Conservation (phyloP, 2,797 vertebrate species). For the Scyliorhinus canicula region DNA sequence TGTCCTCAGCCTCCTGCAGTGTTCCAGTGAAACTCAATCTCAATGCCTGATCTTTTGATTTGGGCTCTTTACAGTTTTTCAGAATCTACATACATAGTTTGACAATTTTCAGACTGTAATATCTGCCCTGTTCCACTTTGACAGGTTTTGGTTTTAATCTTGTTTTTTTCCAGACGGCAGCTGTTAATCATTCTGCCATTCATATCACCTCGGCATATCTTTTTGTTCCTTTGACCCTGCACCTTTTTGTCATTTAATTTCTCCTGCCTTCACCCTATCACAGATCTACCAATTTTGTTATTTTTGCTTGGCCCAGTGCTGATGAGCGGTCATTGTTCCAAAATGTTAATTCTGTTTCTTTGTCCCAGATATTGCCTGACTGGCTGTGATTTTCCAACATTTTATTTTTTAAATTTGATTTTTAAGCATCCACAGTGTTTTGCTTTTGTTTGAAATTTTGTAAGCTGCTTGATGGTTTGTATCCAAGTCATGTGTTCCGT, state of each 20-base stretch:
- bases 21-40: neutral
- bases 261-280: neutral
- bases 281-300: neutral
- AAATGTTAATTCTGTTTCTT: neutral
- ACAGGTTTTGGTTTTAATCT: neutral
- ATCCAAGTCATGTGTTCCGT: neutral
- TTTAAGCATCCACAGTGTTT: neutral
- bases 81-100: neutral
- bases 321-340: neutral
- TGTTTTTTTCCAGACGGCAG: neutral
- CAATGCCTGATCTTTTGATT: neutral
- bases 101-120: neutral
- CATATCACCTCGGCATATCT: neutral
- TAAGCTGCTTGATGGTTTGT: neutral
- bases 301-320: too few relatives aligned
- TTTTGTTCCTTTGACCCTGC: neutral
- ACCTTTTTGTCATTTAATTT: neutral
- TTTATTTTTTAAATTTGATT: neutral
- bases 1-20: neutral
- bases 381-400: neutral
- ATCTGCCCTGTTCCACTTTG: neutral
- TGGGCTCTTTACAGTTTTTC: neutral
- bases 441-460: neutral
- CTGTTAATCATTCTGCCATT: neutral
- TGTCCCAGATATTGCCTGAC: neutral